These are phyloP conservation scores for Gymnodraco acuticeps DNA, from an alignment of 2,797 vertebrate species.

Conservation along the genomic window DNA sequence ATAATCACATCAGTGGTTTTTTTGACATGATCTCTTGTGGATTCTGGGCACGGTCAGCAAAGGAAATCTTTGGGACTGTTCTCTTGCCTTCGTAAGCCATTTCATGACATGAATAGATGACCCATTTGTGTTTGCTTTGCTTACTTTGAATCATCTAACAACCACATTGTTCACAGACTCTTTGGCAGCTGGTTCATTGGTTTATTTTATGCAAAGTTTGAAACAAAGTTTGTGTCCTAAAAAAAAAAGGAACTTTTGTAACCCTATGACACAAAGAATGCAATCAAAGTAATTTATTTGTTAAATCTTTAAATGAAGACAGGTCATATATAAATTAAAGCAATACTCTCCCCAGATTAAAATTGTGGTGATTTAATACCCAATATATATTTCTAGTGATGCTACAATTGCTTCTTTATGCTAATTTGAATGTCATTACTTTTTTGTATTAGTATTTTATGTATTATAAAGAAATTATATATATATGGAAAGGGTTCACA, in stretches of 20 bases:
- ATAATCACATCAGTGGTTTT: not conserved
- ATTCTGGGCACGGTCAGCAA: constrained; percentile 16
- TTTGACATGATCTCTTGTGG: not conserved
- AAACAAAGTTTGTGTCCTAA: not conserved
- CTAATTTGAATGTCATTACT: not conserved
- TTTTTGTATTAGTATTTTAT: not conserved
- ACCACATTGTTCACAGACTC: not conserved
- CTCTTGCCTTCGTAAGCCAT: constrained; percentile 3
- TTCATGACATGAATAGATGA: constrained; percentile 13
- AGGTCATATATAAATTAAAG: not conserved
- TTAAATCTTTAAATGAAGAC: not conserved
- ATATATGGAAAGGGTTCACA: not conserved
- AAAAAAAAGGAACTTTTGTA: not conserved
- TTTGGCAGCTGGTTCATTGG: not conserved
- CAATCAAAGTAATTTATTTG: not conserved
- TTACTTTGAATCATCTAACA: not conserved
- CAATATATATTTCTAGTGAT: not conserved
- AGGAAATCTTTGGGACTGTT: constrained; percentile 9
- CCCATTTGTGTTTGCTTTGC: not conserved
- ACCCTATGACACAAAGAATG: not conserved
- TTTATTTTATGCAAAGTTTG: not conserved
- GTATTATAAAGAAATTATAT: not conserved
- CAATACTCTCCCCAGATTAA: not conserved
- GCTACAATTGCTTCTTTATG: not conserved
- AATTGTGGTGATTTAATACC: not conserved